Evolutionary conservation across 2,888 invertebrate genomes (phyloP).

Genomic region (Pegoplata infirma): DNA sequence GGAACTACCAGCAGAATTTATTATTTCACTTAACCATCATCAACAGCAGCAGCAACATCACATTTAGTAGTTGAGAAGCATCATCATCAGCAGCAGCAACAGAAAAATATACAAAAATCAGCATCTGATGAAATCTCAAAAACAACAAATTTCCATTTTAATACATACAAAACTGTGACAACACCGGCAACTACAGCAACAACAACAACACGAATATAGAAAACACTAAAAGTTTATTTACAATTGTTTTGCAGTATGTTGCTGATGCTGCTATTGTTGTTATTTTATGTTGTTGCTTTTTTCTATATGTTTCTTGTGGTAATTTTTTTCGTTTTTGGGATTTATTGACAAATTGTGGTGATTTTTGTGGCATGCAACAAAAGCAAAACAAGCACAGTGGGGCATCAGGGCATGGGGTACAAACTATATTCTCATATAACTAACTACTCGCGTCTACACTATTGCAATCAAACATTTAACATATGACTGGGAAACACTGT

Average conservation of each 20-base stretch:
- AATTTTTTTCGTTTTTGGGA: conserved; percentile 67
- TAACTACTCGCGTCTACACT: conserved; percentile 26
- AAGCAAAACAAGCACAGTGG: conserved; percentile 63
- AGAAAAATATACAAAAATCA: conserved; percentile 45
- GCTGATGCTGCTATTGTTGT: conserved; percentile 7
- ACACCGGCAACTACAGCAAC: conserved; percentile 39
- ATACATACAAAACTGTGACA: conserved; percentile 33
- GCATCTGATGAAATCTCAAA: conserved; percentile 60
- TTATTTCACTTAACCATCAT: conserved; percentile 59
- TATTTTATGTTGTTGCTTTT: conserved; percentile 17
- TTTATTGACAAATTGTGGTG: conserved; percentile 77
- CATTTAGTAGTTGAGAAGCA: conserved; percentile 32
- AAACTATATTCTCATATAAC: conserved; percentile 38
- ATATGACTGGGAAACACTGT: too few species aligned
- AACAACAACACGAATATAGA: conserved; percentile 72
- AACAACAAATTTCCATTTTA: conserved; percentile 61
- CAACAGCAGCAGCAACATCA: conserved; percentile 30
- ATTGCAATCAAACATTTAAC: conserved; percentile 56
- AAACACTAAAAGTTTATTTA: conserved; percentile 57
- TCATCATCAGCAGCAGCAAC: conserved; percentile 39
- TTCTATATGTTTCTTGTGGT: conserved; percentile 48
- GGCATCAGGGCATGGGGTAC: conserved; percentile 64
- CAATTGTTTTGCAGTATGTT: conserved; percentile 53
- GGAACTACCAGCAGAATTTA: conserved; percentile 49
- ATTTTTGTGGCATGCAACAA: conserved; percentile 71